Conservation (phyloP, 1,140 invertebrate species). For the Papilio dardanus region DNA sequence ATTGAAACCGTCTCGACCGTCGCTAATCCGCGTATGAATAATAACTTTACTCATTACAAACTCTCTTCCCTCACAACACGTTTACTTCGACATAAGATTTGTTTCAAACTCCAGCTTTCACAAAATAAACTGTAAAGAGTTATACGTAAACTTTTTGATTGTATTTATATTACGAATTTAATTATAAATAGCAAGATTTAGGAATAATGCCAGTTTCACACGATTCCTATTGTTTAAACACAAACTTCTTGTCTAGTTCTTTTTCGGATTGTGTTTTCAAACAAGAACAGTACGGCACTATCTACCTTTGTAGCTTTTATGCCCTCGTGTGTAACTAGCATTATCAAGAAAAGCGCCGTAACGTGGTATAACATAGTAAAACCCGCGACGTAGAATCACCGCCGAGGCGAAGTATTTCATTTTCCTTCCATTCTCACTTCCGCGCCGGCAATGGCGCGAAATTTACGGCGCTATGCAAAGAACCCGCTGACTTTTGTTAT, state of each 20-base stretch:
- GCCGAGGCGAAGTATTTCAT: slow-evolving; percentile 15
- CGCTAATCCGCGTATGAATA: slow-evolving; percentile 20
- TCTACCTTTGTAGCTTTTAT: background rate
- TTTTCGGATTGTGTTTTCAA: too few relatives aligned
- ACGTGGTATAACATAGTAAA: background rate
- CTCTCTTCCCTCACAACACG: background rate
- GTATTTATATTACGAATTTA: background rate
- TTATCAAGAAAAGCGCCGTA: background rate
- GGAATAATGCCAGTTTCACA: background rate
- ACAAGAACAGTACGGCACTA: too few relatives aligned
- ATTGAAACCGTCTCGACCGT: background rate
- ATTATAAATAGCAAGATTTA: background rate
- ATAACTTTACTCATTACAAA: slow-evolving; percentile 27
- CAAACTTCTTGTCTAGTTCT: too few relatives aligned
- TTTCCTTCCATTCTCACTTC: slow-evolving; percentile 21
- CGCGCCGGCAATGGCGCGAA: slow-evolving; percentile 6
- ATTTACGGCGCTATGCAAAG: slow-evolving; percentile 7
- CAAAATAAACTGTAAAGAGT: slow-evolving; percentile 4
- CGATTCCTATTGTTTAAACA: background rate
- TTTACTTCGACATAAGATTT: slow-evolving; percentile 18
- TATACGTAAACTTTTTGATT: background rate
- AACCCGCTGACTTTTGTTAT: slow-evolving; percentile 26
- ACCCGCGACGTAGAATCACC: slow-evolving; percentile 6
- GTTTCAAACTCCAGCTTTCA: slow-evolving; percentile 14
- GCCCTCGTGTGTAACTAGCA: background rate